phyloP scores from a whole-genome alignment of 2,113 vertebrate genomes.

The Bufo bufo region DNA sequence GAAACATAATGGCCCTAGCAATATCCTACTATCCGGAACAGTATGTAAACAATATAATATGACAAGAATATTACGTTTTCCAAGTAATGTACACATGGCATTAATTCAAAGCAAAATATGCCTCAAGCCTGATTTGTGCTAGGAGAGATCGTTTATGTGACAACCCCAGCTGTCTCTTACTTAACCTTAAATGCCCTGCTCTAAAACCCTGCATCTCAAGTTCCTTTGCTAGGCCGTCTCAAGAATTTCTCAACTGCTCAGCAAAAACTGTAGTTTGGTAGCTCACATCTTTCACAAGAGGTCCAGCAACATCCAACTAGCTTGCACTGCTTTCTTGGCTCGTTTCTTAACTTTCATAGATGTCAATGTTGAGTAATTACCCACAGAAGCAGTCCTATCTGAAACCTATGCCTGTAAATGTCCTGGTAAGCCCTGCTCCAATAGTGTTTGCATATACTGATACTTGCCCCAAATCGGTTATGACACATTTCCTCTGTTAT shows the following conservation, averaged over 20 bases:
- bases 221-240: neutral
- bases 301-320: neutral
- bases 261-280: neutral
- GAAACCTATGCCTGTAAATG: neutral
- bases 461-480: too few relatives aligned
- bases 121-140: neutral
- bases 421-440: neutral
- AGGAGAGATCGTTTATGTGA: neutral
- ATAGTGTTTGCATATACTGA: neutral
- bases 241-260: neutral
- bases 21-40: neutral
- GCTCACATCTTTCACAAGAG: neutral
- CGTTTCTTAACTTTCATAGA: neutral
- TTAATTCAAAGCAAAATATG: neutral
- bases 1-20: neutral
- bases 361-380: neutral
- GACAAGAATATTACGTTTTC: neutral
- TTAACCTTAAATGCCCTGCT: neutral
- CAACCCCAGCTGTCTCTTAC: neutral
- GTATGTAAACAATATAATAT: neutral
- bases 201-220: neutral
- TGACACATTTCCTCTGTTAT: too few relatives aligned
- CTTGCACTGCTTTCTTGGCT: neutral
- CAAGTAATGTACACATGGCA: neutral
- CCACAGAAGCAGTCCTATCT: neutral